Conservation (phyloP, 2,888 invertebrate genomes). For the Clepsis dumicolana region DNA sequence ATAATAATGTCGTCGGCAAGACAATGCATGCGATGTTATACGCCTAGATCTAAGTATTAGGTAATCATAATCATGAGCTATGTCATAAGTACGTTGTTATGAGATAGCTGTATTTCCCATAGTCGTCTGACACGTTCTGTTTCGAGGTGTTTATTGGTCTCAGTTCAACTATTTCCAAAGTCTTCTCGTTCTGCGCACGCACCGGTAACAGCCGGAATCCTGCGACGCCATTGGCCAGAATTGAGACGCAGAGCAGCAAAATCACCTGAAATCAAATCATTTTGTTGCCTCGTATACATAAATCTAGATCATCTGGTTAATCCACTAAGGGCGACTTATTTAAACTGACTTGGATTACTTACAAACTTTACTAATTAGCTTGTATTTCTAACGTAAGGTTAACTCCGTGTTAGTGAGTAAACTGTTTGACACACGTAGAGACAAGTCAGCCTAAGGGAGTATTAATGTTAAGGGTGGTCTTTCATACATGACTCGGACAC, state of each 20-base stretch:
- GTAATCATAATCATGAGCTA: neutral
- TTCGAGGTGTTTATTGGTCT: slow-evolving; percentile 9
- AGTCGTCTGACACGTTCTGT: slow-evolving; percentile 68
- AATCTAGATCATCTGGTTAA: neutral
- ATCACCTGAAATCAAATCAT: slow-evolving; percentile 56
- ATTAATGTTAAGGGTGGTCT: no score
- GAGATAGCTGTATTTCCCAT: slow-evolving; percentile 75
- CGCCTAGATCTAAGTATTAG: neutral
- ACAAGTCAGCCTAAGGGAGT: no score
- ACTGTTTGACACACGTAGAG: no score
- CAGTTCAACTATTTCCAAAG: slow-evolving; percentile 7
- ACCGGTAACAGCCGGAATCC: slow-evolving; percentile 49
- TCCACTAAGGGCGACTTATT: no score
- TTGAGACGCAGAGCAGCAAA: slow-evolving; percentile 49
- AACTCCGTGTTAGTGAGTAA: no score
- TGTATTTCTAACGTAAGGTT: no score
- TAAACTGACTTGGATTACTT: no score
- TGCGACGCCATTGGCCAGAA: slow-evolving; percentile 47
- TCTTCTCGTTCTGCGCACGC: slow-evolving; percentile 15
- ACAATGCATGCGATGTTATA: neutral
- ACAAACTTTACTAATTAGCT: no score
- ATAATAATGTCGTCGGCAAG: neutral
- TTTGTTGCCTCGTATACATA: neutral
- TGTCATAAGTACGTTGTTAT: slow-evolving; percentile 77
- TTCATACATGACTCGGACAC: no score